A percentile compares a stretch with the other conserved stretches of the same genome.
Conservation (phyloP, 1,140 invertebrate genomes). For the Mactra quadrangularis region DNA sequence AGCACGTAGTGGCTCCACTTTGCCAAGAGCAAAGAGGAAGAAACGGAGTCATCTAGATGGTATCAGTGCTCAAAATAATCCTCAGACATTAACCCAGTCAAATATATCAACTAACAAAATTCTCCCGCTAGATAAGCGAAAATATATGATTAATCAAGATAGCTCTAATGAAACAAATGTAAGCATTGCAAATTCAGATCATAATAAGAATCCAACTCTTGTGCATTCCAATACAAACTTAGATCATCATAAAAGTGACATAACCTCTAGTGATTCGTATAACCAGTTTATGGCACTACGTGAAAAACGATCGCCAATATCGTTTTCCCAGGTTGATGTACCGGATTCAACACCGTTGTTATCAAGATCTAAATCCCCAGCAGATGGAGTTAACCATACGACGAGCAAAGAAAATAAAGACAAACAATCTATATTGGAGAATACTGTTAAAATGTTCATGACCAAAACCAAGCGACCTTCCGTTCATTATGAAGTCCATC, state of each 20-base stretch:
- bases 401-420: no score
- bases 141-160: conserved; percentile 51
- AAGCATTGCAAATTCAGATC: background rate
- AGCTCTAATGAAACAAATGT: no score
- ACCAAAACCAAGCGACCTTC: background rate
- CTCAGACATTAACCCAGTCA: background rate
- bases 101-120: conserved; percentile 12
- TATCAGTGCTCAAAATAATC: background rate
- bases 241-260: conserved; percentile 5
- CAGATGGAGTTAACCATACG: background rate
- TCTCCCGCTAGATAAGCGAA: conserved; percentile 60
- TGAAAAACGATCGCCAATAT: conserved; percentile 20
- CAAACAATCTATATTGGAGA: background rate
- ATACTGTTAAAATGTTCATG: background rate
- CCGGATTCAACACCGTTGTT: background rate
- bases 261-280: conserved; percentile 28
- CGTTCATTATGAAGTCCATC: background rate
- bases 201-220: background rate
- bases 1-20: conserved; percentile 5
- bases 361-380: background rate
- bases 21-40: conserved; percentile 24
- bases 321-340: background rate
- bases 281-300: conserved; percentile 28
- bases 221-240: conserved; percentile 6
- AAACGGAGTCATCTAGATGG: conserved; percentile 28